These are phyloP conservation scores for Lochmaea crataegi DNA, from an alignment of 2,888 invertebrate genomes.

Conservation along the genomic window DNA sequence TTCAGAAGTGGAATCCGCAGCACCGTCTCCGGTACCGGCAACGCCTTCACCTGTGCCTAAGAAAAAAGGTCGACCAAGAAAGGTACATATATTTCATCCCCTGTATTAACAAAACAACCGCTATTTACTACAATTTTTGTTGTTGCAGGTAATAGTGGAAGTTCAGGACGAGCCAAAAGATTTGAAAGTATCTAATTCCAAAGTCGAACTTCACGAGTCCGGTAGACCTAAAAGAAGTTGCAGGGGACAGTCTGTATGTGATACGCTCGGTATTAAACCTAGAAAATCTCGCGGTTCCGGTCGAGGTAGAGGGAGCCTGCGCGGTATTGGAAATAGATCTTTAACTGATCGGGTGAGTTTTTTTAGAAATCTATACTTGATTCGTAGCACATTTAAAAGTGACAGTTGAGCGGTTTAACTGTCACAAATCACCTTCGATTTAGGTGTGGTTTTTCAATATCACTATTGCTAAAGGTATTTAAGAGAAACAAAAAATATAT, in stretches of 20 bases:
- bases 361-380: constrained; percentile 22
- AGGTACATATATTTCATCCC: constrained; percentile 23
- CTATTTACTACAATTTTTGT: neutral
- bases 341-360: constrained; percentile 52
- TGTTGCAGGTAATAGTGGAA: constrained; percentile 60
- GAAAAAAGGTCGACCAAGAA: constrained; percentile 57
- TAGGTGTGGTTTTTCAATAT: no score
- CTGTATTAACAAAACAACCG: neutral
- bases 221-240: constrained; percentile 64
- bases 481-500: no score
- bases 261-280: constrained; percentile 62
- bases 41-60: constrained; percentile 55
- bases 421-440: neutral
- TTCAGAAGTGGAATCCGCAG: neutral
- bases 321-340: constrained; percentile 43
- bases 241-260: constrained; percentile 61
- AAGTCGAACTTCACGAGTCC: constrained; percentile 47
- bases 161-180: constrained; percentile 60
- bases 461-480: no score
- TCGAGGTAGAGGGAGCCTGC: constrained; percentile 57
- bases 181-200: constrained; percentile 19
- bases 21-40: constrained; percentile 17
- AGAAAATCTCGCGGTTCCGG: constrained; percentile 61
- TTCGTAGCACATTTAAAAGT: neutral
- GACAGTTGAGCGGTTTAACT: neutral